A percentile compares a stretch with the other conserved stretches of the same genome.
These are phyloP conservation scores for Drosophila aff. DNA, from an alignment of 1,140 invertebrate species.

Conservation along the genomic window DNA sequence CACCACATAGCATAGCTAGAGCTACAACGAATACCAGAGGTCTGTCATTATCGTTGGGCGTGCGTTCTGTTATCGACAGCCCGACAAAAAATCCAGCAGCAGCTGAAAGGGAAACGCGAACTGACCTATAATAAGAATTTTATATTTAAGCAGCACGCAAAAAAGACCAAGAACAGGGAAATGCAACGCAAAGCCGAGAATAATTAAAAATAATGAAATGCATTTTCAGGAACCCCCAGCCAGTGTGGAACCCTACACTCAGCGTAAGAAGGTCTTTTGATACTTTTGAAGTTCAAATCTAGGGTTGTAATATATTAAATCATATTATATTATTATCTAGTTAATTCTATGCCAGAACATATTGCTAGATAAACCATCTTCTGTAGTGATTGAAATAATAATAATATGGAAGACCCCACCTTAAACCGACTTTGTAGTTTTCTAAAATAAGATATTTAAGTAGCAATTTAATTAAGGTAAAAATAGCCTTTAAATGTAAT, in stretches of 20 bases:
- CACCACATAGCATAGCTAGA: not conserved
- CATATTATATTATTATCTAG: not conserved
- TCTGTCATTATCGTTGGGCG: constrained; percentile 47
- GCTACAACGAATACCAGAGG: constrained; percentile 1
- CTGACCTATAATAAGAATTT: constrained; percentile 81
- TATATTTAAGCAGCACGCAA: constrained; percentile 59
- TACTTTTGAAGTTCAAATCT: no score
- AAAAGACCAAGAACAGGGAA: constrained; percentile 21
- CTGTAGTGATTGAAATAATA: no score
- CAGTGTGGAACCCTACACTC: constrained; percentile 10
- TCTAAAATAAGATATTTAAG: no score
- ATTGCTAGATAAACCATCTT: not conserved
- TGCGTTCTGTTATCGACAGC: constrained; percentile 59
- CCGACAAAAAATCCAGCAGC: constrained; percentile 33
- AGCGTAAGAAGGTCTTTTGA: not conserved
- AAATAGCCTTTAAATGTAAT: not conserved
- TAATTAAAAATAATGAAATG: constrained; percentile 23
- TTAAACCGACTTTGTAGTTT: not conserved
- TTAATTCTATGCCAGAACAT: not conserved
- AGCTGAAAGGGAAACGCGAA: constrained; percentile 76
- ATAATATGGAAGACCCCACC: not conserved
- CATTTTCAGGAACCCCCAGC: not conserved
- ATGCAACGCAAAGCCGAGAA: constrained; percentile 1
- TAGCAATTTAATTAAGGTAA: no score
- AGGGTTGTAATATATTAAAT: not conserved